Evolutionary conservation across 2,888 invertebrate genomes (phyloP), one percentile per base, ranked within the genome.

Genomic region (Julus scanicus): DNA sequence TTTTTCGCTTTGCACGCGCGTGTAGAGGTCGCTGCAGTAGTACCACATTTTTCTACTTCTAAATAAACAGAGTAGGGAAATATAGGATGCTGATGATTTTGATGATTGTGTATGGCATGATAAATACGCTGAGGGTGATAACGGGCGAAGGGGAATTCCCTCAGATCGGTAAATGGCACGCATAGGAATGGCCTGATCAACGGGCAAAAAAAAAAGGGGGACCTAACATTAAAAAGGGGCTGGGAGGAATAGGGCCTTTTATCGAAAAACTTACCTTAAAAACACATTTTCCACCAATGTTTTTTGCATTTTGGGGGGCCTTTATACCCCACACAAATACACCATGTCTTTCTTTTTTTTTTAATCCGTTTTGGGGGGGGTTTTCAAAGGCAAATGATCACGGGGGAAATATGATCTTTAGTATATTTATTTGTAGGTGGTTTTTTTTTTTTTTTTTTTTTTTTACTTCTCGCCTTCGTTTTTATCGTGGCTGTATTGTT

Each of bases 151-250:
- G 71, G n/a, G n/a, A n/a, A 29, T 29, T n/a, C n/a, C 2, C 71
- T 8, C 11, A n/a, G 17, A 71, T 71, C 71, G 71, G 71, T 71
- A 71, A 71, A 71, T 71, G 71, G 29, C 71, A 20, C 71, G 71
- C 71, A 71, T 71, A 71, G 71, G 71, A 71, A 71, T 71, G 71
- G 71, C 71, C 71, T 71, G 71, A 71, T 71, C 71, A 71, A 71
- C 29, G 29, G 29, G 29, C 29, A 29, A 71, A 71, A 20, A 71
- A 20, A 6, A 9, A 2, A 20, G 71, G 71, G 71, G 29, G 29
- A 29, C 9, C 6, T 11, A 15, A 53, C 17, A 53, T 53, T 53
- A 53, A 53, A 53, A 53, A 20, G 71, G 71, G 71, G 71, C 6
- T 71, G 71, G 71, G 53, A 13, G 53, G 17, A 71, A 29, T 29